Conservation (phyloP, 2,888 invertebrate species). For the Chymomyza fuscimana region DNA sequence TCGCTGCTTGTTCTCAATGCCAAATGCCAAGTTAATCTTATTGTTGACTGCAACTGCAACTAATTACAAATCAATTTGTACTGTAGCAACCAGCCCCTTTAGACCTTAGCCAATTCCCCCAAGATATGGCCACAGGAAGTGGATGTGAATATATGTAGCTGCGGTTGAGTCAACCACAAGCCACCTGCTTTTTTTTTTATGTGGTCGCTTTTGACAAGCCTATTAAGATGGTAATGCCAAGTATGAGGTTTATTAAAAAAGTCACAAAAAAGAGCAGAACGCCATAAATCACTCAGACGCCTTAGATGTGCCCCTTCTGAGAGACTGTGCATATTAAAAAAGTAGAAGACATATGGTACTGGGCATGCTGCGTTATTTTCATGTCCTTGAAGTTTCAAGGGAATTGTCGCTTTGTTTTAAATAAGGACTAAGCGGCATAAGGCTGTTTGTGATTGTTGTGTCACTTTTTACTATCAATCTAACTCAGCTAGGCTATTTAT, state of each 20-base stretch:
- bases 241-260: conserved; percentile 16
- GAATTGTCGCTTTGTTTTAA: background rate
- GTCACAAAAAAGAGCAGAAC: conserved; percentile 17
- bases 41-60: conserved; percentile 72
- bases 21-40: conserved; percentile 58
- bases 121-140: conserved; percentile 42
- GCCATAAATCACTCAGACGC: conserved; percentile 48
- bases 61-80: conserved; percentile 79
- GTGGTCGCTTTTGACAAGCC: conserved; percentile 45
- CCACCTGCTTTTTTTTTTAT: conserved; percentile 20
- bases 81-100: conserved; percentile 45
- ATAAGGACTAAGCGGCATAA: background rate
- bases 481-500: background rate
- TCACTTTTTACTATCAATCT: background rate
- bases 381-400: background rate
- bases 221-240: conserved; percentile 32
- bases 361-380: background rate
- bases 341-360: conserved; percentile 7
- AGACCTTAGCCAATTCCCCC: conserved; percentile 48
- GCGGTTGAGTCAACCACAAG: conserved; percentile 2
- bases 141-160: background rate
- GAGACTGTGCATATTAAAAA: conserved; percentile 5
- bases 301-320: conserved; percentile 36
- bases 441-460: background rate
- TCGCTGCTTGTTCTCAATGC: conserved; percentile 24